Base-by-base conservation (phyloP, 2,113 vertebrate species). In the Barbus barbus region DNA sequence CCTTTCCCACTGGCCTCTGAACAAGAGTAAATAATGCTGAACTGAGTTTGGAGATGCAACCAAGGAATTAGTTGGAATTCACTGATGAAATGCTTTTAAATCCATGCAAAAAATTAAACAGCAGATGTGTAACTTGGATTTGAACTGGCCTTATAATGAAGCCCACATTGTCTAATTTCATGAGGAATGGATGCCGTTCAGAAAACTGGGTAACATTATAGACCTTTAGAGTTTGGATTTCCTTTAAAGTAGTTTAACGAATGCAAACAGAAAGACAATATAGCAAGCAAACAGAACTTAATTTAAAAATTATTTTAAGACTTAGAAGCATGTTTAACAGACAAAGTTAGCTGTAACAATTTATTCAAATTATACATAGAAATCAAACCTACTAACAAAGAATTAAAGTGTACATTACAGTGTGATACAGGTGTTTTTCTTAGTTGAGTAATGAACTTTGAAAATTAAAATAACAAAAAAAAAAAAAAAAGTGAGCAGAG, bases 331-430 rank as follows among this genome's bases (percentile, higher is more conserved):
- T 77, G 11, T 58, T 77, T 77, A 22, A 78, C 26, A 2, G 33
- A 78, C 53, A 78, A 61, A 9, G 12, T 60, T 80, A 80, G 75
- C 51, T 41, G 31, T 78, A 78, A 78, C 75, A 76, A 51, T 76
- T 51, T 33, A 53, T 33, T 41, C 11, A 72, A 72, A 36, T 56
- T 16, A 56, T 14, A 56, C 31, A 33, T 9, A 5, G n/a, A 78
- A 60, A 38, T 60, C 22, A 78, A 58, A 78, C 75, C 36, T 33
- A n/a, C 11, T 56, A 38, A 18, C 22, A 58, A 56, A 77, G 5
- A 28, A 14, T 24, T n/a, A 16, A 77, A n/a, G 51, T 78, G 53
- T 78, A 11, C 14, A 9, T 16, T 26, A 78, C 76, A 78, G 33
- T 78, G 14, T 78, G 14, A 78, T 38, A 22, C 20, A 26, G n/a